Base-by-base conservation (phyloP, 1,140 invertebrate genomes). In the Drosophila navojoa region DNA sequence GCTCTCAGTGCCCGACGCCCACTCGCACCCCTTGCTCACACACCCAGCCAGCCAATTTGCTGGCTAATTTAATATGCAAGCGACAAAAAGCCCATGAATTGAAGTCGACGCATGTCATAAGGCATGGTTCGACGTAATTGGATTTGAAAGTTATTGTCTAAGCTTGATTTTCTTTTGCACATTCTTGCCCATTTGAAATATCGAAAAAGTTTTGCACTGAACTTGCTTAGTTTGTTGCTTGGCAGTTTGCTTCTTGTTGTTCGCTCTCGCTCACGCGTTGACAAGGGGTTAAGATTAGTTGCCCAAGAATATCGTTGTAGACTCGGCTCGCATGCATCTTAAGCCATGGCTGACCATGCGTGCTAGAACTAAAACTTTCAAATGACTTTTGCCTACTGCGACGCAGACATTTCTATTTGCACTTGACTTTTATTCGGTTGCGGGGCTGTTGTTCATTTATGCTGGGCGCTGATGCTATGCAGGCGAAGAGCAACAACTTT, bases 21-120 rank as follows among this genome's bases (percentile, higher is more conserved):
- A 6, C n/a, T 6, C n/a, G 22, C 35, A 63, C 60, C 19, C 19
- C 19, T 1, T 22, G 67, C 61, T 86, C 57, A 63, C 57, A 70
- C 58, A 87, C 60, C 49, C 52, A 32, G 32, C 6, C 32, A 32
- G 32, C 62, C 81, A 85, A 85, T 85, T 86, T 86, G 54, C 78
- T 63, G 75, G 81, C 82, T 85, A 86, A 89, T 87, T 87, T 87
- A 89, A 87, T 89, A 87, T 87, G 84, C 82, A 87, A 75, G 52
- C 71, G 63, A 76, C 79, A 86, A 54, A 70, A 66, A 75, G 54
- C 47, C 53, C 45, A 38, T 44, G 68, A 71, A 71, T 62, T 42
- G 35, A 55, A 72, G 60, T 62, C 54, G 50, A 59, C 57, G 57
- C 57, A 59, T 59, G 57, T 47, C 61, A 57, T 60, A 63, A 60